phyloP scores from a whole-genome alignment of 92 coral and sea anemone species.

The Palythoa heliodiscus region DNA sequence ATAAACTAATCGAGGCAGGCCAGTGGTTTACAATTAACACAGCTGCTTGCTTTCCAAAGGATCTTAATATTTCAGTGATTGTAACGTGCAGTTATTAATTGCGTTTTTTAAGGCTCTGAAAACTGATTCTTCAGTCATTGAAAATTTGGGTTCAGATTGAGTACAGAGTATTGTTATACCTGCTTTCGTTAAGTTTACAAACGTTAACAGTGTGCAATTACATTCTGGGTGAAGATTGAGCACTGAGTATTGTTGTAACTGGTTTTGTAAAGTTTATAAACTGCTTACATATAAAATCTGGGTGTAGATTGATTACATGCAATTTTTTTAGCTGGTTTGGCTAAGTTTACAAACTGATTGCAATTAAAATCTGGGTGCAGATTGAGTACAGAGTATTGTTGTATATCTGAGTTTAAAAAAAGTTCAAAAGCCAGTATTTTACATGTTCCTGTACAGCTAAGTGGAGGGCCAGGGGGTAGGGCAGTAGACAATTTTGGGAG shows the following conservation, averaged over 20 bases:
- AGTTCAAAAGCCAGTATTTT: not conserved
- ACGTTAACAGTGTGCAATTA: not conserved
- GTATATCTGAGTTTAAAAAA: not conserved
- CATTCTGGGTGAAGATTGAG: not conserved
- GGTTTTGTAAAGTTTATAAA: constrained; percentile 14
- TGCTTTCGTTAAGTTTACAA: not conserved
- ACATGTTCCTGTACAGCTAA: constrained; percentile 8
- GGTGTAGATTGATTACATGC: not conserved
- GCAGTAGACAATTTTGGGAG: constrained; percentile 2
- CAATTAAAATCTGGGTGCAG: not conserved
- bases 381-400: constrained; percentile 3
- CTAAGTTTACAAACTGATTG: not conserved
- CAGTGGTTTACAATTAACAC: too few relatives aligned
- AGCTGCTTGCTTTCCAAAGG: not conserved
- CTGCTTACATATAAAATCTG: not conserved
- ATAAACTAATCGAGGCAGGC: too few relatives aligned
- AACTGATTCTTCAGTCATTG: not conserved
- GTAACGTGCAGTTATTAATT: not conserved
- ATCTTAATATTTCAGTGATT: not conserved
- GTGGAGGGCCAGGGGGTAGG: not conserved
- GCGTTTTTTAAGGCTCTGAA: not conserved
- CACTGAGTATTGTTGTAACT: constrained; percentile 11
- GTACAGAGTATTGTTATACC: not conserved
- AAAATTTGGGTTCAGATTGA: not conserved
- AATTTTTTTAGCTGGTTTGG: not conserved